These are phyloP conservation scores for Cottus gobio DNA, from an alignment of 2,113 vertebrate genomes.

Conservation along the genomic window DNA sequence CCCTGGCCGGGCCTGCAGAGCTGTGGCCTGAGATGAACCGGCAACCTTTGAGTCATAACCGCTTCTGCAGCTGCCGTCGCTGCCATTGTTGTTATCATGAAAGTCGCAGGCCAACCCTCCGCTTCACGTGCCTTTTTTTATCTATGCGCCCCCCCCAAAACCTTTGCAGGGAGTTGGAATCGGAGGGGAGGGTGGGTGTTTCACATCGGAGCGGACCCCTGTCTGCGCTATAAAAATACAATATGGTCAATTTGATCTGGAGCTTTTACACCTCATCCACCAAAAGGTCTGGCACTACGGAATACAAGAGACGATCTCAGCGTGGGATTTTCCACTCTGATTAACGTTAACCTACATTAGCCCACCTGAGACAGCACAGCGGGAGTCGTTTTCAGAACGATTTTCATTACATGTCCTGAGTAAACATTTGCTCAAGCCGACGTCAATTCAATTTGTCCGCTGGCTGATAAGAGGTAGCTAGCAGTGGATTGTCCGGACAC, in stretches of 20 bases:
- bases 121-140: background rate
- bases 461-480: constrained; percentile 73
- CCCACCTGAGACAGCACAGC: constrained; percentile 73
- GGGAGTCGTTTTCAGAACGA: constrained; percentile 73
- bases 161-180: no score
- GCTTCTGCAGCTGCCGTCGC: constrained; percentile 57
- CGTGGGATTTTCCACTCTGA: constrained; percentile 74
- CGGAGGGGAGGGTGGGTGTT: constrained; percentile 39
- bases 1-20: constrained; percentile 34
- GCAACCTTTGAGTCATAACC: constrained; percentile 38
- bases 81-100: constrained; percentile 55
- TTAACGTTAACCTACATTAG: constrained; percentile 72
- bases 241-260: constrained; percentile 76
- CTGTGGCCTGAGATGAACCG: constrained; percentile 65
- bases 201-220: constrained; percentile 42
- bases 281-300: constrained; percentile 60
- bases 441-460: constrained; percentile 77
- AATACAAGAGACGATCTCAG: constrained; percentile 57
- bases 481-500: constrained; percentile 59
- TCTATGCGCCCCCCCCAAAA: no score
- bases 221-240: constrained; percentile 74
- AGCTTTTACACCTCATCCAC: constrained; percentile 75
- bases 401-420: constrained; percentile 76
- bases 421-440: constrained; percentile 77
- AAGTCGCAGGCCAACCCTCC: constrained; percentile 35